phyloP scores from a whole-genome alignment of 2,113 vertebrate species.

The Helogale parvula region DNA sequence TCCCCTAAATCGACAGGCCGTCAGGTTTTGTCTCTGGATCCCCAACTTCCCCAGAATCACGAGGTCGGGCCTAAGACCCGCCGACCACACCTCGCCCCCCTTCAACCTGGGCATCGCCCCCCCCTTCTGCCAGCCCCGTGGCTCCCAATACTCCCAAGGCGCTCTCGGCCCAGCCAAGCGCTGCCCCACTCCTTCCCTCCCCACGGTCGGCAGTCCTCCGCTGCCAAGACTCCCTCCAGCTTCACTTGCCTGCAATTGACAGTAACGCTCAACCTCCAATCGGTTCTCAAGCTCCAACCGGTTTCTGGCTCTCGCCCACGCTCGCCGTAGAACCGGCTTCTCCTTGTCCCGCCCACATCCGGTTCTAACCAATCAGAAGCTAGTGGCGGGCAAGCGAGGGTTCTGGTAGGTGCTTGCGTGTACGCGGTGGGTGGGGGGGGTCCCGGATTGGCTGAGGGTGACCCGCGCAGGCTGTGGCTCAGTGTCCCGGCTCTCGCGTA shows the following conservation, averaged over 20 bases:
- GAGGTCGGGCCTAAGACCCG: not conserved
- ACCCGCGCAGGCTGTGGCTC: not conserved
- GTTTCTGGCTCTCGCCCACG: fast-evolving
- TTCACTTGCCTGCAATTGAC: fast-evolving
- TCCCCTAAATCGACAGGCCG: too few relatives aligned
- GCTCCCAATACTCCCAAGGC: not conserved
- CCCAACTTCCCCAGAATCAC: not conserved
- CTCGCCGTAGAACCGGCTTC: fast-evolving
- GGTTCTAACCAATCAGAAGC: not conserved
- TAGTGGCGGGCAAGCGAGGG: fast-evolving
- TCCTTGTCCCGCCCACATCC: not conserved
- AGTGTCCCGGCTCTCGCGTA: fast-evolving
- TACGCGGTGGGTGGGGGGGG: not conserved
- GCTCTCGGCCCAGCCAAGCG: too few relatives aligned
- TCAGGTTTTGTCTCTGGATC: not conserved
- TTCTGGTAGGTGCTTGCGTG: not conserved
- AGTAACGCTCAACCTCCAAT: fast-evolving
- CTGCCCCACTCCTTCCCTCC: not conserved
- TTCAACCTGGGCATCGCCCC: not conserved
- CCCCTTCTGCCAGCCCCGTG: too few relatives aligned
- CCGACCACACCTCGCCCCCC: not conserved
- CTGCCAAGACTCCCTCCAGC: fast-evolving
- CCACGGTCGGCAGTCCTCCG: fast-evolving
- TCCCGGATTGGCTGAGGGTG: not conserved
- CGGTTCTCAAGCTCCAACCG: fast-evolving